Evolutionary conservation across 2,888 invertebrate genomes (phyloP), one percentile per base, ranked within the genome.

Genomic region (Spatulosminthurus flaviceps): DNA sequence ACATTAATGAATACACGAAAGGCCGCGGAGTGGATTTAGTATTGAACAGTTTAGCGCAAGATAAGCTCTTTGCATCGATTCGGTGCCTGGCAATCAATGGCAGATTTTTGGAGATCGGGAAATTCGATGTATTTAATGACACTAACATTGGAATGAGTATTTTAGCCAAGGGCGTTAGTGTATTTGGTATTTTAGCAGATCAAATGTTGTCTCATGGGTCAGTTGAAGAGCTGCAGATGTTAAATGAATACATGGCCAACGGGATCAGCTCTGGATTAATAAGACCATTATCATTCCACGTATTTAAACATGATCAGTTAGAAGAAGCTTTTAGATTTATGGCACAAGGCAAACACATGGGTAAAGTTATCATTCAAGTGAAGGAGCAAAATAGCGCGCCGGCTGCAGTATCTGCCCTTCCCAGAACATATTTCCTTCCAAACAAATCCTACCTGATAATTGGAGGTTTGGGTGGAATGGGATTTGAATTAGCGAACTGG

Each of bases 381-480:
- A 86, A 87, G 19, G 89, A 89, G 81, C 88, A 88, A 79, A 79
- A 89, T 0, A 92, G 83, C 86, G 89, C 89, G 88, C 83, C 84
- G n/a, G 42, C 42, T 60, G 77, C 74, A 9, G 87, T 89, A 2
- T 82, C 86, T 16, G 90, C 90, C 5, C 82, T 90, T 0, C 89
- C 90, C 21, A 88, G 89, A 29, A 89, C 89, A 78, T 85, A 89
- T 64, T 91, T 91, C 82, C 92, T 89, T 79, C 89, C 90, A 0
- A 82, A 88, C 28, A 89, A 88, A 82, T 86, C 87, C 9, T 90
- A 90, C 86, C 86, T 90, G 60, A 88, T 91, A 80, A 88, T 89
- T 88, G 91, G 94, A 90, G 96, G 97, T 66, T 90, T 97, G 0
- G 97, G 97, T 66, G 97, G 97, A 0, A 95, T 97, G 86, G 97